A percentile compares a stretch with the other conserved stretches of the same genome.
Conservation (phyloP, 2,113 vertebrate species). For the Arenaria interpres region DNA sequence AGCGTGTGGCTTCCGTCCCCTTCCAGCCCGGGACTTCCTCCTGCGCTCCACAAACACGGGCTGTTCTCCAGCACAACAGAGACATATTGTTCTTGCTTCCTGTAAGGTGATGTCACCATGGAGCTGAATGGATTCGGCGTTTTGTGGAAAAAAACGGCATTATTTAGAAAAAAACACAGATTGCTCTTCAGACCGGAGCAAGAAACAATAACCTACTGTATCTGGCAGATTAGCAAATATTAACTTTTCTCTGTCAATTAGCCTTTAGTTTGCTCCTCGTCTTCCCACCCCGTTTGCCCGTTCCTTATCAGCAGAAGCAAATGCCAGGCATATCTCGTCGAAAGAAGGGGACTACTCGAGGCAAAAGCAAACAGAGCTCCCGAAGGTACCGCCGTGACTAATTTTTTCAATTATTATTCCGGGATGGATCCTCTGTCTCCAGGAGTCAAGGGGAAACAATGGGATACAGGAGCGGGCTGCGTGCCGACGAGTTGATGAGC, state of each 20-base stretch:
- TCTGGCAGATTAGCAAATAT: slow-evolving; percentile 53
- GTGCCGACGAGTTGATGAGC: neutral
- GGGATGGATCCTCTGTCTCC: neutral
- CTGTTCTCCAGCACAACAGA: slow-evolving; percentile 47
- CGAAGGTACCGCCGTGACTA: neutral
- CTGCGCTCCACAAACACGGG: slow-evolving; percentile 41
- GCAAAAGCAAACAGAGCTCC: slow-evolving; percentile 30
- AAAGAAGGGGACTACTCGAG: neutral
- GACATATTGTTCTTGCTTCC: slow-evolving; percentile 62
- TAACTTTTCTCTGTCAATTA: slow-evolving; percentile 47
- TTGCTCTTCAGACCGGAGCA: neutral
- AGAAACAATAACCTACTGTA: slow-evolving; percentile 35
- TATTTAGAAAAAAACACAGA: slow-evolving; percentile 29
- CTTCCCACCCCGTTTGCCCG: slow-evolving; percentile 26
- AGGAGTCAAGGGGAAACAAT: neutral
- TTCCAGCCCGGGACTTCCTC: slow-evolving; percentile 32
- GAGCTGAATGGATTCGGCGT: slow-evolving; percentile 7
- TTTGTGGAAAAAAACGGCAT: slow-evolving; percentile 10
- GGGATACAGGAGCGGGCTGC: neutral
- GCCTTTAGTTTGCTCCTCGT: slow-evolving; percentile 17
- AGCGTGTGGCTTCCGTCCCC: slow-evolving; percentile 47
- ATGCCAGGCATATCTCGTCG: slow-evolving; percentile 2
- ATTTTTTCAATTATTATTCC: slow-evolving; percentile 23
- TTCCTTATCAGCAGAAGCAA: slow-evolving; percentile 56
- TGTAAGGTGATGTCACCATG: slow-evolving; percentile 37